Conservation (phyloP, 2,888 invertebrate species). For the Listrodromus nycthemerus region DNA sequence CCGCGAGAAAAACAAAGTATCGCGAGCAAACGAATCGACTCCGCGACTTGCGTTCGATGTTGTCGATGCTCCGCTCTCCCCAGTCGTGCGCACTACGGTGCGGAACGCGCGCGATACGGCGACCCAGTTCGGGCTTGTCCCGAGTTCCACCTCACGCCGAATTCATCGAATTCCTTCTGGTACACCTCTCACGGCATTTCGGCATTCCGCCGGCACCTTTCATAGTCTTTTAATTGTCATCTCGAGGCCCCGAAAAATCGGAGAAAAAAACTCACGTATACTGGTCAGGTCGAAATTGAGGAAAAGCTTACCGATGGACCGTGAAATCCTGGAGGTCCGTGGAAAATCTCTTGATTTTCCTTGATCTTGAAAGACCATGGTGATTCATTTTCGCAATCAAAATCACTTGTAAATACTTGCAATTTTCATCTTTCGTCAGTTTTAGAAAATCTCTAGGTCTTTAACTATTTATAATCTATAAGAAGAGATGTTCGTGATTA, state of each 20-base stretch:
- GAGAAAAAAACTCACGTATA: neutral
- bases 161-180: constrained; percentile 63
- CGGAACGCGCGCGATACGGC: constrained; percentile 56
- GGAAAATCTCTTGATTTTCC: no score
- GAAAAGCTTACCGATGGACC: neutral
- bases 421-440: no score
- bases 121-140: constrained; percentile 60
- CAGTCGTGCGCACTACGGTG: constrained; percentile 16
- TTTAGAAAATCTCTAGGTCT: no score
- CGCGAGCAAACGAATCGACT: constrained; percentile 58
- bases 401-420: no score
- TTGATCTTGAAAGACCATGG: neutral
- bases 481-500: no score
- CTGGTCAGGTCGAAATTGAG: neutral
- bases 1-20: constrained; percentile 66
- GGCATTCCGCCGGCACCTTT: constrained; percentile 39
- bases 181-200: constrained; percentile 21
- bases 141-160: constrained; percentile 48
- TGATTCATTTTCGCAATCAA: no score
- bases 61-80: constrained; percentile 11
- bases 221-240: constrained; percentile 31
- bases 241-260: neutral
- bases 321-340: neutral
- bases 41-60: constrained; percentile 32
- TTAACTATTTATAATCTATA: no score